phyloP scores from a whole-genome alignment of 2,888 invertebrate species.

The Sinodicranocentrus sp. region DNA sequence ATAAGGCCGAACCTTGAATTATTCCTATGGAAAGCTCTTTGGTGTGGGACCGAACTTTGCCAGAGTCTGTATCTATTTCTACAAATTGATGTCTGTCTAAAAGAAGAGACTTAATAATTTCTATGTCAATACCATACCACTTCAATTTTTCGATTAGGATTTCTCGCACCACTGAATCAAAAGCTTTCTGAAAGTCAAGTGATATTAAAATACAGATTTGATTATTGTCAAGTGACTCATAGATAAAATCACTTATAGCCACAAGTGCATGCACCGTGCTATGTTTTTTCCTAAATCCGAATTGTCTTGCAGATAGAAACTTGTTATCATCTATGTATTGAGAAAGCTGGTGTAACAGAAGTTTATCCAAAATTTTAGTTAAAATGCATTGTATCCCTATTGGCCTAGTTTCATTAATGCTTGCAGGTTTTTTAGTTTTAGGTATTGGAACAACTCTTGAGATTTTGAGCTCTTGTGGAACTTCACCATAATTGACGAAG shows the following conservation, averaged over 20 bases:
- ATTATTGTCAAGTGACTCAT: slow-evolving; percentile 1
- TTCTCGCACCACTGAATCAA: slow-evolving; percentile 26
- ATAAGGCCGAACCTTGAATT: slow-evolving; percentile 3
- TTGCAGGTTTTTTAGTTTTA: slow-evolving; percentile 9
- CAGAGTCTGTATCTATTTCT: neutral
- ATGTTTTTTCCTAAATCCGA: slow-evolving; percentile 22
- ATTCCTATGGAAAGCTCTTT: neutral
- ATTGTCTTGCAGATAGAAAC: slow-evolving; percentile 13
- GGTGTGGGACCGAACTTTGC: neutral
- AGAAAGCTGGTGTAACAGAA: slow-evolving; percentile 5
- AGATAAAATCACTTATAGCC: slow-evolving; percentile 21
- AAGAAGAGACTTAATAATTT: neutral
- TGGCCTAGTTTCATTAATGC: neutral
- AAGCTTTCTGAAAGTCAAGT: slow-evolving; percentile 50
- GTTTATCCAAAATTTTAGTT: slow-evolving; percentile 35
- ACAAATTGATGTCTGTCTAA: neutral
- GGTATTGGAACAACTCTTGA: slow-evolving; percentile 38
- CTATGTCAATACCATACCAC: slow-evolving; percentile 40
- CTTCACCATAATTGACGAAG: neutral
- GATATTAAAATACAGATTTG: slow-evolving; percentile 20
- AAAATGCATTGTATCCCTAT: neutral
- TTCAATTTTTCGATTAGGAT: slow-evolving; percentile 29
- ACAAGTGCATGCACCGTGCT: slow-evolving; percentile 40
- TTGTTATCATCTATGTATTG: neutral
- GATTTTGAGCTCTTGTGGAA: slow-evolving; percentile 32